A percentile compares a stretch with the other conserved stretches of the same genome.
Evolutionary conservation across 2,888 invertebrate species (phyloP).

Genomic region (Yponomeuta malinellus): DNA sequence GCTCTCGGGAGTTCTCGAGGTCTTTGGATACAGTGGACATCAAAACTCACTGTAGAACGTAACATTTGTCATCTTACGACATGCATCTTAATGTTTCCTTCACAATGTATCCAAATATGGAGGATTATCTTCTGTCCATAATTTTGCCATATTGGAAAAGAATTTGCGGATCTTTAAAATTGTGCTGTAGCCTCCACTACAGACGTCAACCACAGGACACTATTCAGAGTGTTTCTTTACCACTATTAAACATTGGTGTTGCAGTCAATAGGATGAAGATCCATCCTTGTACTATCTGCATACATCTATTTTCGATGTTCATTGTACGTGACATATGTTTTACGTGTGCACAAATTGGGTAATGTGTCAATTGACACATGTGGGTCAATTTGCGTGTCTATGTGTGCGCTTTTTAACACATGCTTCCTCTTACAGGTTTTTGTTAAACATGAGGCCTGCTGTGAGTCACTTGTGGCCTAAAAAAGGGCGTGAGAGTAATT

Average conservation of each 20-base stretch:
- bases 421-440: neutral
- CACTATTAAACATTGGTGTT: too few species aligned
- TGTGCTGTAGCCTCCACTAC: too few species aligned
- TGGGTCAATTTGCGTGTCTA: conserved; percentile 43
- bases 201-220: too few species aligned
- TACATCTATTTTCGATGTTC: neutral
- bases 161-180: too few species aligned
- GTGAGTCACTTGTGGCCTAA: conserved; percentile 4
- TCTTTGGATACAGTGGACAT: neutral
- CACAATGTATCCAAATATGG: too few species aligned
- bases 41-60: neutral
- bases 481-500: neutral
- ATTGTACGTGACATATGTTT: conserved; percentile 37
- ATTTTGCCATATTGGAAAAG: too few species aligned
- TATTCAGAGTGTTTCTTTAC: too few species aligned
- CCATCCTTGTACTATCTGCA: too few species aligned
- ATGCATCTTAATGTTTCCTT: neutral
- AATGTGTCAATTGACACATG: conserved; percentile 54
- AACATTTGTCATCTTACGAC: neutral
- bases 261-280: too few species aligned
- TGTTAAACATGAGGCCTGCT: neutral
- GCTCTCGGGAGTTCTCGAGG: neutral
- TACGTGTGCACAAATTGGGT: conserved; percentile 59
- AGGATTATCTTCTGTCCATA: too few species aligned
- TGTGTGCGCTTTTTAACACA: conserved; percentile 12